Evolutionary conservation across 2,888 invertebrate species (phyloP).

Genomic region (Andrena dorsata): DNA sequence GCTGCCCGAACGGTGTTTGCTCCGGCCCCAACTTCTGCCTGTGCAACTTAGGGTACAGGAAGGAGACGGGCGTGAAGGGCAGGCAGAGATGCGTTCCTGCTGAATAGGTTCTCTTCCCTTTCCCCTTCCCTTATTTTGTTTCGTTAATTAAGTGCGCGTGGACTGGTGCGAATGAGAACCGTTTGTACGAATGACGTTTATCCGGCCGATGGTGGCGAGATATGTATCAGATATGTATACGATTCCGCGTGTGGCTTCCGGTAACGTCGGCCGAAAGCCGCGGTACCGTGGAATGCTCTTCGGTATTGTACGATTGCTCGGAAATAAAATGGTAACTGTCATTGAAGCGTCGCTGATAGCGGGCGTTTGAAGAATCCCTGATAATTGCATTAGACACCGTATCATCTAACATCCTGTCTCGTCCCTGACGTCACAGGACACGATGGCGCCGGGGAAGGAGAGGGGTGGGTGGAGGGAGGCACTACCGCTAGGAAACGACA

Average conservation of each 20-base stretch:
- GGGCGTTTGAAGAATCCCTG: neutral
- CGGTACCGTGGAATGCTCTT: neutral
- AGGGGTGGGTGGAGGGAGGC: neutral
- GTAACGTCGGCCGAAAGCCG: neutral
- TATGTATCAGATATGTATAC: neutral
- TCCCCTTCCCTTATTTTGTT: neutral
- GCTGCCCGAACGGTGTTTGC: conserved; percentile 91
- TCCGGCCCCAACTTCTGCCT: conserved; percentile 91
- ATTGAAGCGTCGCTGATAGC: conserved; percentile 1
- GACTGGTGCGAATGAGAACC: neutral
- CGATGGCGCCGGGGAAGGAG: neutral
- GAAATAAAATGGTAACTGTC: conserved; percentile 24
- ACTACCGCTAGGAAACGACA: neutral
- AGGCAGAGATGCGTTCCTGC: conserved; percentile 87
- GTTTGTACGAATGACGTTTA: neutral
- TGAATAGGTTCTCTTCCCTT: neutral
- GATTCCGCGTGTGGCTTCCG: neutral
- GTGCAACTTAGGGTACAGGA: conserved; percentile 89
- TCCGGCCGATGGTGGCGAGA: too few species aligned
- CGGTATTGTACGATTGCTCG: neutral
- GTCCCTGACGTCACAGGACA: conserved; percentile 34
- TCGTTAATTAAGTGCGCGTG: neutral
- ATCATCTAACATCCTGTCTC: conserved; percentile 57
- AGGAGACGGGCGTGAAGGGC: conserved; percentile 88
- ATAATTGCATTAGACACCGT: conserved; percentile 8